Conservation (phyloP, 2,113 vertebrate genomes). For the Datnioides undecimradiatus region DNA sequence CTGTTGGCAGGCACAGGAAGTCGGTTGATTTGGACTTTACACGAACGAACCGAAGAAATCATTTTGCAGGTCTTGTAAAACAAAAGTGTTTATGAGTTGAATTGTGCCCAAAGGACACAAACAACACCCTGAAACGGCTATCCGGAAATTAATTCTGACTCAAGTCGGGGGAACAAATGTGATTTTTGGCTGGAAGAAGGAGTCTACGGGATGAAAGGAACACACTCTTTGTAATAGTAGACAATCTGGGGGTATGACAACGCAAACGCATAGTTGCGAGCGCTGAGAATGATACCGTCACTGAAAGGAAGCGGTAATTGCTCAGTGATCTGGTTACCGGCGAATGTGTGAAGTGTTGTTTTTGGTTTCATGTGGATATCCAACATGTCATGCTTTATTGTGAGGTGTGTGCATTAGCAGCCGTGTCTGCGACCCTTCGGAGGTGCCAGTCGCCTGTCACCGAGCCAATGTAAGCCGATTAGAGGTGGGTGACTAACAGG, state of each 20-base stretch:
- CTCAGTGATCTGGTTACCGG: slow-evolving; percentile 17
- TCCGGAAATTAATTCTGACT: slow-evolving; percentile 1
- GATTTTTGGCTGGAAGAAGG: slow-evolving; percentile 19
- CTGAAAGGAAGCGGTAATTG: background rate
- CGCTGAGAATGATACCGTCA: slow-evolving; percentile 16
- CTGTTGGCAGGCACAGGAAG: slow-evolving; percentile 39
- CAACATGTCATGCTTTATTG: slow-evolving; percentile 72
- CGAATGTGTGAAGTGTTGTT: slow-evolving; percentile 61
- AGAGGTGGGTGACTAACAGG: slow-evolving; percentile 83
- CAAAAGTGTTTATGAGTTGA: slow-evolving; percentile 48
- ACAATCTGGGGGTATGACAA: background rate
- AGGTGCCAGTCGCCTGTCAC: slow-evolving; percentile 80
- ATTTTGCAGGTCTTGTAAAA: slow-evolving; percentile 36
- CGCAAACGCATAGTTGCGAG: background rate
- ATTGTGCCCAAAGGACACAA: slow-evolving; percentile 30
- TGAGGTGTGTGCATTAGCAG: slow-evolving; percentile 57
- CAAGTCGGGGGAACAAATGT: slow-evolving; percentile 31
- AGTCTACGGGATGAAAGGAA: background rate
- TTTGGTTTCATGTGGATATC: slow-evolving; percentile 72
- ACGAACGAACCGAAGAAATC: slow-evolving; percentile 13
- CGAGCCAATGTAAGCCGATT: slow-evolving; percentile 87
- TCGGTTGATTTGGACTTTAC: slow-evolving; percentile 35
- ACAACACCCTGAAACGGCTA: slow-evolving; percentile 21
- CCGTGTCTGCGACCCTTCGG: slow-evolving; percentile 71
- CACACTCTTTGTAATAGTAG: background rate